Base-by-base conservation (phyloP, 23 tunicate species). In the Halocynthia aurantium region DNA sequence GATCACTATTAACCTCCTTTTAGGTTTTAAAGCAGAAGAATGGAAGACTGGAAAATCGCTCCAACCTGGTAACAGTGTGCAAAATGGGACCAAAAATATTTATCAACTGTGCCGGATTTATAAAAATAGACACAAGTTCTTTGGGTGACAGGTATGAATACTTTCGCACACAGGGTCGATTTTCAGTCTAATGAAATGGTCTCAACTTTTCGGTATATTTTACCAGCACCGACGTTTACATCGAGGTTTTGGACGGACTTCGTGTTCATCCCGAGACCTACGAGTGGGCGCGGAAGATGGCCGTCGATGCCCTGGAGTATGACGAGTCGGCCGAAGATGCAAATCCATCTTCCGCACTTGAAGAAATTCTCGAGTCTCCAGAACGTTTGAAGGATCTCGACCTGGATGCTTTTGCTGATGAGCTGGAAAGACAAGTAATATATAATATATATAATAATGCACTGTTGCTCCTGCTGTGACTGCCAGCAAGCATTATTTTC, bases 211-310 rank as follows among this genome's bases (percentile, higher is more conserved):
- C 17, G 60, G 0, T 50, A 60, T n/a, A 6, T 11, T 55, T 80
- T 22, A 21, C 8, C 74, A 82, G 87, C 86, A 84, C 93, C 20
- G 91, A 86, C 44, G 87, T 83, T 6, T 94, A 94, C 87, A 88
- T 94, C 63, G 99, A 94, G 76, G 97, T 94, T 12, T 66, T 94
- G 15, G 99, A 94, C 80, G 95, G 95, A 4, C 81, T 88, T 22
- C 87, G 99, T 52, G 94, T 94, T 10, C 99, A 94, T 69, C 99
- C 99, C 18, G 99, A 94, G 61, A 94, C 91, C 17, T 94, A 88
- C 84, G 95, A 88, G 61, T 94, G 94, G 94, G 99, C 95, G n/a
- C 84, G 99, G 50, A 94, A 94, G 81, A 94, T 94, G 99, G 99
- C 95, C 0, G 95, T 84, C 53, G 99, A 94, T 57, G 95, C 94